Conservation (phyloP, 2,888 invertebrate species). For the Cetonia aurata region DNA sequence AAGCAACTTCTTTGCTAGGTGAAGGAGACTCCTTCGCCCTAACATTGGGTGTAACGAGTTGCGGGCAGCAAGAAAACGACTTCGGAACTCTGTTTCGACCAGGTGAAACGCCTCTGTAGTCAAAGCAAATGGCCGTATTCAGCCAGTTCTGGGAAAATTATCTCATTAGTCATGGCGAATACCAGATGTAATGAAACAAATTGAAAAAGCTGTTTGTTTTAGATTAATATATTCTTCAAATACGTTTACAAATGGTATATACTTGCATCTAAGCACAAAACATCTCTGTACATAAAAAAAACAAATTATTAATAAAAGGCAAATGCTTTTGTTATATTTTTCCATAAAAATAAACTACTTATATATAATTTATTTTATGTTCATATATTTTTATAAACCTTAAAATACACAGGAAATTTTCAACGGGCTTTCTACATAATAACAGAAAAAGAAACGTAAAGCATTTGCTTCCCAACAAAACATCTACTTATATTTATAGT, state of each 20-base stretch:
- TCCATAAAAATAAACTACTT: slow-evolving; percentile 45
- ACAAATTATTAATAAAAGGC: slow-evolving; percentile 55
- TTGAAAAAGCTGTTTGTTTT: slow-evolving; percentile 34
- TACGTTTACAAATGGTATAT: slow-evolving; percentile 65
- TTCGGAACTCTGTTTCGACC: too few species aligned
- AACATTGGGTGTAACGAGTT: too few species aligned
- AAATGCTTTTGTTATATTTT: slow-evolving; percentile 53
- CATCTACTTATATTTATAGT: slow-evolving; percentile 53
- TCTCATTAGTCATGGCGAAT: too few species aligned
- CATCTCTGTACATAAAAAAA: slow-evolving; percentile 62
- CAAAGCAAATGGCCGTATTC: too few species aligned
- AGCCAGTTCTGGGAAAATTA: too few species aligned
- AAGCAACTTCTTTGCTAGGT: too few species aligned
- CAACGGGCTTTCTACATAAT: slow-evolving; percentile 41
- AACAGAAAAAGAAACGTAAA: slow-evolving; percentile 50
- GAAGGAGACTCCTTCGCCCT: too few species aligned
- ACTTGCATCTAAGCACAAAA: slow-evolving; percentile 64
- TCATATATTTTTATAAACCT: slow-evolving; percentile 37
- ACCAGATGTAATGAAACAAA: too few species aligned
- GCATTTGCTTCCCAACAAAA: slow-evolving; percentile 55
- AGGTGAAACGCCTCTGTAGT: too few species aligned
- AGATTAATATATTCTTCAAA: slow-evolving; percentile 63
- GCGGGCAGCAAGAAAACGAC: too few species aligned
- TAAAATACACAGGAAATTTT: slow-evolving; percentile 40
- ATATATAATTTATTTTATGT: slow-evolving; percentile 42